These are phyloP conservation scores for Diarsia rubi DNA, from an alignment of 2,888 invertebrate species.

Conservation along the genomic window DNA sequence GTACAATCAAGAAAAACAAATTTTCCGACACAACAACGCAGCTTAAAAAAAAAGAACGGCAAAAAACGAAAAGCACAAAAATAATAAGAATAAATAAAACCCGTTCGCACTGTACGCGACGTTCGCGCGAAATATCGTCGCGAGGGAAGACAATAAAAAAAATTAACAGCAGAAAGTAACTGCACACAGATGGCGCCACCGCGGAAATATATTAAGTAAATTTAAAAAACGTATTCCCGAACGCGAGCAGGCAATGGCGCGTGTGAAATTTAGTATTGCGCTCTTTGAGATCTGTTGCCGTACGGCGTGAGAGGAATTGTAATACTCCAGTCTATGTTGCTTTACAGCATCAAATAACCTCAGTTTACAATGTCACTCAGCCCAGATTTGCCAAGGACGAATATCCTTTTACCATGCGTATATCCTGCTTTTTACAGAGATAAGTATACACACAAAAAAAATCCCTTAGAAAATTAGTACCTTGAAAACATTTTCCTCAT, in stretches of 20 bases:
- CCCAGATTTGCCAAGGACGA: slow-evolving; percentile 27
- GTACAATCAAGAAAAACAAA: slow-evolving; percentile 26
- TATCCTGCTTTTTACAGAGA: slow-evolving; percentile 12
- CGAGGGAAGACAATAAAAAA: slow-evolving; percentile 68
- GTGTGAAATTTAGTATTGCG: slow-evolving; percentile 85
- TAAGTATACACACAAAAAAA: not conserved
- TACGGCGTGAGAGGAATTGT: slow-evolving; percentile 61
- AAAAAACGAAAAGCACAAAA: slow-evolving; percentile 49
- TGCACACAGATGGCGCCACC: slow-evolving; percentile 85
- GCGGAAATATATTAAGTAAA: slow-evolving; percentile 86
- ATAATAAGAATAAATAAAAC: slow-evolving; percentile 63
- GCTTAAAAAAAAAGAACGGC: slow-evolving; percentile 31
- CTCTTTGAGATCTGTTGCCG: slow-evolving; percentile 68
- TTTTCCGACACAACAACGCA: slow-evolving; percentile 4
- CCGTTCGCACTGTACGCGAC: slow-evolving; percentile 62
- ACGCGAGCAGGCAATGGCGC: slow-evolving; percentile 80
- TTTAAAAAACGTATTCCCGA: slow-evolving; percentile 82
- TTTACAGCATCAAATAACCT: slow-evolving; percentile 24
- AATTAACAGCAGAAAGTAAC: slow-evolving; percentile 70
- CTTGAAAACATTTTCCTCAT: slow-evolving; percentile 35
- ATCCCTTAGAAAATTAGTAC: slow-evolving; percentile 23
- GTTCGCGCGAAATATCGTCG: slow-evolving; percentile 63
- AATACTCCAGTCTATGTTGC: slow-evolving; percentile 41
- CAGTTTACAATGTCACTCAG: slow-evolving; percentile 33
- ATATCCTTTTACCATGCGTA: slow-evolving; percentile 17